Conservation (phyloP, 2,888 invertebrate species). For the Pheosia gnoma region DNA sequence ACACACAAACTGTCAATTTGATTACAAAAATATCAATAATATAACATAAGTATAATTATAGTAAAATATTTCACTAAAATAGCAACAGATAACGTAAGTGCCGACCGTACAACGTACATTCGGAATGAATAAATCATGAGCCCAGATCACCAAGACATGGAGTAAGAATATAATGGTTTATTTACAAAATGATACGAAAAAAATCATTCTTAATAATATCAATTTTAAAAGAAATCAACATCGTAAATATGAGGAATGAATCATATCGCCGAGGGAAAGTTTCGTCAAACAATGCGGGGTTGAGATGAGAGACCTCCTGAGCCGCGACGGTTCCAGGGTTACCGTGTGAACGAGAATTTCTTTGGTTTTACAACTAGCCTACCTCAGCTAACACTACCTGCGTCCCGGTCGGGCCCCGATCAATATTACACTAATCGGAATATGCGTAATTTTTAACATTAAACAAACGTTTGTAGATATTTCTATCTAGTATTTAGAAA, state of each 20-base stretch:
- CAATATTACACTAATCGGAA: not conserved
- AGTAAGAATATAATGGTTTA: slow-evolving; percentile 47
- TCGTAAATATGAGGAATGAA: slow-evolving; percentile 28
- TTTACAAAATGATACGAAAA: slow-evolving; percentile 56
- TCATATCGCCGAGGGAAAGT: not conserved
- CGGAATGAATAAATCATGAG: slow-evolving; percentile 30
- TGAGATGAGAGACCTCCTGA: slow-evolving; percentile 17
- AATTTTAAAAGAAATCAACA: slow-evolving; percentile 36
- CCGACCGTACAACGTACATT: slow-evolving; percentile 30
- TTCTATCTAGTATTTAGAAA: no score
- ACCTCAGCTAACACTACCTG: slow-evolving; percentile 27
- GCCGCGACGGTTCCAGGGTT: slow-evolving; percentile 44
- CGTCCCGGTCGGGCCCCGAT: not conserved
- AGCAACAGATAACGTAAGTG: slow-evolving; percentile 40
- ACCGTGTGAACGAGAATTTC: slow-evolving; percentile 42
- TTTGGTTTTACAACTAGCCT: slow-evolving; percentile 55
- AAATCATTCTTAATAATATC: slow-evolving; percentile 42
- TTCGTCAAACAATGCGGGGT: slow-evolving; percentile 16
- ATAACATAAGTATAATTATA: slow-evolving; percentile 54
- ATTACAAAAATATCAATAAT: slow-evolving; percentile 57
- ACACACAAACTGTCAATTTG: slow-evolving; percentile 53
- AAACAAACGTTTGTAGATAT: no score
- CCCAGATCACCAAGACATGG: slow-evolving; percentile 55
- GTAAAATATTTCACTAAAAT: slow-evolving; percentile 56
- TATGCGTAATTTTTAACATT: no score